These are phyloP conservation scores for Carapus acus DNA, from an alignment of 2,797 vertebrate genomes.

Conservation along the genomic window DNA sequence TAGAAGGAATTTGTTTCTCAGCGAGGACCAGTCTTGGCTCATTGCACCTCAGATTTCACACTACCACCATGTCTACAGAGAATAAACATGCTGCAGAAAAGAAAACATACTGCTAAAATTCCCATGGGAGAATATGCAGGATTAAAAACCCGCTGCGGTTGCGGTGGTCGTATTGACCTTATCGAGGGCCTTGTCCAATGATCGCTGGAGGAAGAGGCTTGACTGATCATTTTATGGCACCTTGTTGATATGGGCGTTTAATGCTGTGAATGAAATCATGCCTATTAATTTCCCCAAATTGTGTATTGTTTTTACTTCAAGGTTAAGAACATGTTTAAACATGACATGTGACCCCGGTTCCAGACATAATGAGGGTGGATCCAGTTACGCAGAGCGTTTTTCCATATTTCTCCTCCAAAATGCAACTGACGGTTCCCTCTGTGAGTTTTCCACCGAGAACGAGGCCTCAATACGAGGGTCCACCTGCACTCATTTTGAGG, in stretches of 20 bases:
- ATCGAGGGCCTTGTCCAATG: conserved; percentile 37
- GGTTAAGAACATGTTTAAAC: conserved; percentile 23
- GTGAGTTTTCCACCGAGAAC: background rate
- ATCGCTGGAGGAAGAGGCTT: conserved; percentile 36
- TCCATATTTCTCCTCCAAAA: conserved; percentile 2
- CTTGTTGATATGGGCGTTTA: conserved; percentile 40
- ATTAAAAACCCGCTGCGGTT: conserved; percentile 34
- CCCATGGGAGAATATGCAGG: conserved; percentile 41
- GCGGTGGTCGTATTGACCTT: conserved; percentile 49
- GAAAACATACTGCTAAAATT: conserved; percentile 50
- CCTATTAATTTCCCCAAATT: conserved; percentile 8
- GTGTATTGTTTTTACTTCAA: conserved; percentile 4
- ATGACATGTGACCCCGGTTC: conserved; percentile 3
- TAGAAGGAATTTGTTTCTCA: conserved; percentile 44
- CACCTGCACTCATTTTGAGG: conserved; percentile 1
- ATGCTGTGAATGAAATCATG: conserved; percentile 28
- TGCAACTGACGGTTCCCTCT: conserved; percentile 6
- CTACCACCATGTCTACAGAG: conserved; percentile 55
- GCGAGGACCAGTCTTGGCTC: conserved; percentile 44
- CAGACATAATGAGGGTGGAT: conserved; percentile 12
- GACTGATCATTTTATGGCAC: conserved; percentile 39
- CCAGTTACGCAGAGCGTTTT: background rate
- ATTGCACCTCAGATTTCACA: conserved; percentile 56
- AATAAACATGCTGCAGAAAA: conserved; percentile 44
- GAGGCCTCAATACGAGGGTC: conserved; percentile 1